These are phyloP conservation scores for Colletes gigas DNA, from an alignment of 1,140 invertebrate genomes.

Conservation along the genomic window DNA sequence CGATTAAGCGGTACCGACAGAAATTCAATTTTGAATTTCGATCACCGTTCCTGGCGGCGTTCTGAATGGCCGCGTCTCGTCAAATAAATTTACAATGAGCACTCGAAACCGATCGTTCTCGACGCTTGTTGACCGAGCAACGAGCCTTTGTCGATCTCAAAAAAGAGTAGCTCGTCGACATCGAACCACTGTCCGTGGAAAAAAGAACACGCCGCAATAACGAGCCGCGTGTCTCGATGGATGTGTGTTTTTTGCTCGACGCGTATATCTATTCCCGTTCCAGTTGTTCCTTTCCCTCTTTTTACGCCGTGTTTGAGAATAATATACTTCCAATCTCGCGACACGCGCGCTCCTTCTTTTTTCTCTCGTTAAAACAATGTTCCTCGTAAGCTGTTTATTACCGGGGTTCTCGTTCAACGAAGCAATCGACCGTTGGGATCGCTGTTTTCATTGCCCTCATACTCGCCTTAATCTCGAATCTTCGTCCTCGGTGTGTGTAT, in stretches of 20 bases:
- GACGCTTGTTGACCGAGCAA: constrained; percentile 14
- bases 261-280: neutral
- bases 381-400: neutral
- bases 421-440: neutral
- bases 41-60: neutral
- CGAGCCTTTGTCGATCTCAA: neutral
- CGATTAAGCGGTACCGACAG: too few species aligned
- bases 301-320: constrained; percentile 7
- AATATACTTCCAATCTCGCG: neutral
- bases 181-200: neutral
- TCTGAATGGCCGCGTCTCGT: constrained; percentile 2
- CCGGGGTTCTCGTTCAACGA: neutral
- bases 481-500: neutral
- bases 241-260: neutral
- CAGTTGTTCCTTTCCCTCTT: neutral
- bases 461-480: neutral
- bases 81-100: constrained; percentile 31
- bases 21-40: constrained; percentile 26
- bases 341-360: neutral
- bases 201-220: neutral
- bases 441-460: neutral
- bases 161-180: neutral
- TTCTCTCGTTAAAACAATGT: neutral
- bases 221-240: neutral
- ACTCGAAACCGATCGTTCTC: constrained; percentile 1